Base-by-base conservation (phyloP, 2,113 vertebrate genomes). In the Oophaga pumilio region DNA sequence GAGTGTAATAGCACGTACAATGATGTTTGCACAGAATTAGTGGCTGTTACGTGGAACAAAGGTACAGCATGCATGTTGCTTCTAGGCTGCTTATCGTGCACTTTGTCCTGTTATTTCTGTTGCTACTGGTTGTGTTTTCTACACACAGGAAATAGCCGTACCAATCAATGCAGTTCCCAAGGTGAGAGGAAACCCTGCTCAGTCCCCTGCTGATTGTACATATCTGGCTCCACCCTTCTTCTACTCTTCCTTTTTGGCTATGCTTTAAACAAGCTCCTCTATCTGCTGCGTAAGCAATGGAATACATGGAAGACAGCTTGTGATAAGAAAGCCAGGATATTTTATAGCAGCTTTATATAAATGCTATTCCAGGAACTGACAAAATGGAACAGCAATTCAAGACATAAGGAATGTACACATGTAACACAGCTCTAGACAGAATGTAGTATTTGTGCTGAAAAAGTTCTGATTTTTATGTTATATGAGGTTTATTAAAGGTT, bases 121-220 rank as follows among this genome's bases (percentile, higher is more conserved):
- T 94, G 93, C 94, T 93, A 92, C 93, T 94, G 94, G 93, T 92
- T 93, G 94, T 91, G 90, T 92, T 93, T 81, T 94, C 94, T 94
- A 94, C 92, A 94, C 92, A 95, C 95, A 96, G 95, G 95, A 96
- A 96, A 92, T 91, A 0, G 0, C 90, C 49, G 85, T 93, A 92
- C 94, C 94, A 95, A 95, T 95, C 94, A 94, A 90, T 91, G 92
- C 90, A 28, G 93, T 96, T 96, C 94, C 95, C 95, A 95, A 95
- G 94, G 94, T 95, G 93, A 96, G 95, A 95, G 95, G 95, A 96
- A 96, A 89, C 94, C 90, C 91, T 94, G 91, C 91, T 93, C 92
- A 91, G 92, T 93, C 93, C 86, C 92, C 94, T 95, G 95, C 93
- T 94, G 93, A 95, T 95, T 94, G 93, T 94, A 91, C 92, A 87